These are phyloP conservation scores for Cepphus grylle DNA, from an alignment of 2,113 vertebrate species.

Conservation along the genomic window DNA sequence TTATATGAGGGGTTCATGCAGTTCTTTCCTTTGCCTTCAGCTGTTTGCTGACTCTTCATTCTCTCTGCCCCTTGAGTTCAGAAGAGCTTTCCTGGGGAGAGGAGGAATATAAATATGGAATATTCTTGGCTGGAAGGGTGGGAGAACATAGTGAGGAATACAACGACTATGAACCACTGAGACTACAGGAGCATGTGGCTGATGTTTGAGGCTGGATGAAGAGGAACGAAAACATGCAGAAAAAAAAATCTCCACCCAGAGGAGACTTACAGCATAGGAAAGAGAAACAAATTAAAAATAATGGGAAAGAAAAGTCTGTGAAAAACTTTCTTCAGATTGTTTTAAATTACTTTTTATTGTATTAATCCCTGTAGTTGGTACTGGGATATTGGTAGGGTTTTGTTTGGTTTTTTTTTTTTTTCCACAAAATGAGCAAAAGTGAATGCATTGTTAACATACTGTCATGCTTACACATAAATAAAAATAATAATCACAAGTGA, in stretches of 20 bases:
- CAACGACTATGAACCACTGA: neutral
- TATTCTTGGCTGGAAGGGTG: neutral
- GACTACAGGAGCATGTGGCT: neutral
- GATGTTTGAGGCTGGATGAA: neutral
- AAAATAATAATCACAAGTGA: neutral
- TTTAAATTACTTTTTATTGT: neutral
- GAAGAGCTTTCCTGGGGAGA: neutral
- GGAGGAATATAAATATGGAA: neutral
- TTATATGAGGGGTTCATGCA: neutral
- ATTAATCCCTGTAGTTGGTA: neutral
- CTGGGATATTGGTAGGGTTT: neutral
- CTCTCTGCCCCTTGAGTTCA: neutral
- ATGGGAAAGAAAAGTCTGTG: neutral
- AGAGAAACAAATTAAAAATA: neutral
- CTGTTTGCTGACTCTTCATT: neutral
- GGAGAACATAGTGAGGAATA: neutral
- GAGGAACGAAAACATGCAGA: neutral
- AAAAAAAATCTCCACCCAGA: neutral
- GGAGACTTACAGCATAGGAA: neutral
- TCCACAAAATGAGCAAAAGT: neutral
- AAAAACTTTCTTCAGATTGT: neutral
- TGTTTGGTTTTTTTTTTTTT: neutral
- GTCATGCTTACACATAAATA: neutral
- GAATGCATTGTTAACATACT: neutral
- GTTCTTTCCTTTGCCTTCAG: neutral